Conservation (phyloP, 1,140 invertebrate genomes). For the Cydia splendana region DNA sequence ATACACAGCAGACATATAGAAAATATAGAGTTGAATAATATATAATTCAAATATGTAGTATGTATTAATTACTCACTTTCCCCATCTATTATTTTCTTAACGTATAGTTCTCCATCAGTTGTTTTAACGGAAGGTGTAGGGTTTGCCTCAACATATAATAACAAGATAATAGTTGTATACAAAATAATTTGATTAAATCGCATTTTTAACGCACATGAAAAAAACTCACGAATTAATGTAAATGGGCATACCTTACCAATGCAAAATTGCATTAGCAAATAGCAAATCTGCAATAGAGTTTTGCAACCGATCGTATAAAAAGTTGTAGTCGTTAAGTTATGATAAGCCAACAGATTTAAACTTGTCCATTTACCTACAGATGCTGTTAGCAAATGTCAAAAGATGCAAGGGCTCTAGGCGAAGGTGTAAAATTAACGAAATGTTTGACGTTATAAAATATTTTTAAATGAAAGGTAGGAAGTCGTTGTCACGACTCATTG, state of each 20-base stretch:
- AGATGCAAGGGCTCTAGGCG: too few species aligned
- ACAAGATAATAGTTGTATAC: not conserved
- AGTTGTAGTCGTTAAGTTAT: not conserved
- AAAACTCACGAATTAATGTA: not conserved
- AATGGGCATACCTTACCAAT: not conserved
- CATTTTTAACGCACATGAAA: not conserved
- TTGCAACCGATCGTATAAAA: constrained; percentile 1
- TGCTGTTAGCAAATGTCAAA: too few species aligned
- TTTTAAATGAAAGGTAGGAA: too few species aligned
- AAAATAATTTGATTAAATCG: not conserved
- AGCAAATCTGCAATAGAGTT: not conserved
- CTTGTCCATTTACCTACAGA: not conserved
- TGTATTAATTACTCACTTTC: not conserved
- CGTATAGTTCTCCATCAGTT: not conserved
- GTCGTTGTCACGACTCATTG: not conserved
- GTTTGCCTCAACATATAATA: not conserved
- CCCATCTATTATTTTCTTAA: not conserved
- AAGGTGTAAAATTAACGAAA: too few species aligned
- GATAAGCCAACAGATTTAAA: not conserved
- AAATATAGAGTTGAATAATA: too few species aligned
- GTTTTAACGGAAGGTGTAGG: not conserved
- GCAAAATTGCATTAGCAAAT: not conserved
- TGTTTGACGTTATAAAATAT: not conserved
- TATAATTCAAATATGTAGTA: not conserved
- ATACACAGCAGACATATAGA: too few species aligned